Evolutionary conservation across 2,888 invertebrate species (phyloP), one percentile per base, ranked within the genome.

Genomic region (Dicyrtoma fusca): DNA sequence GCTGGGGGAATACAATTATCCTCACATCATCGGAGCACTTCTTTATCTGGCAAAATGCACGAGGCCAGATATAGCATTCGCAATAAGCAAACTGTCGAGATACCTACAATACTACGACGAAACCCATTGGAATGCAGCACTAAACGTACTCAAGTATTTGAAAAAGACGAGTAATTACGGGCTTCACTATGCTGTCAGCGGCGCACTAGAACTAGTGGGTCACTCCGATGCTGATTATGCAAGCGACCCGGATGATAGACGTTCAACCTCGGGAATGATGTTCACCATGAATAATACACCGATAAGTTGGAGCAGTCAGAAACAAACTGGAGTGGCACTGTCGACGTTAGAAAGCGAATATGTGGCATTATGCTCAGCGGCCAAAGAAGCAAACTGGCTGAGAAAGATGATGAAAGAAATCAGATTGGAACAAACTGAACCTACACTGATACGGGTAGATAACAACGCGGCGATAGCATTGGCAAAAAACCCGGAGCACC

Each of bases 301-400:
- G 0, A 51, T 81, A 0, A 74, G 42, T 44, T 81, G 79, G 79
- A 17, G 21, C 0, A 75, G 72, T 25, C 53, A 76, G 34, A 68
- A 75, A 19, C 79, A 80, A 59, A 14, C 69, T 0, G 14, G 53
- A 8, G 74, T 78, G 0, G 75, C 79, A 0, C 61, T 66, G 4
- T 77, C 74, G 1, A 69, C 76, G 0, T 75, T 76, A 0, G 80
- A 80, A 55, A 74, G 77, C n/a, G 79, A 81, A 55, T 74, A 76
- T 61, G 70, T 80, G 11, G 78, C 78, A 0, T 59, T 75, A n/a
- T 55, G 61, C 13, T 21, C 65, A 13, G 76, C 66, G 8, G 74
- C 62, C 1, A 73, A 64, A 51, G 76, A 77, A 59, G 26, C 69
- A 0, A 62, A 76, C 6, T 80, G 80, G 77, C 49, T 79, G 0